phyloP scores from a whole-genome alignment of 2,888 invertebrate genomes.

The Altica lythri region DNA sequence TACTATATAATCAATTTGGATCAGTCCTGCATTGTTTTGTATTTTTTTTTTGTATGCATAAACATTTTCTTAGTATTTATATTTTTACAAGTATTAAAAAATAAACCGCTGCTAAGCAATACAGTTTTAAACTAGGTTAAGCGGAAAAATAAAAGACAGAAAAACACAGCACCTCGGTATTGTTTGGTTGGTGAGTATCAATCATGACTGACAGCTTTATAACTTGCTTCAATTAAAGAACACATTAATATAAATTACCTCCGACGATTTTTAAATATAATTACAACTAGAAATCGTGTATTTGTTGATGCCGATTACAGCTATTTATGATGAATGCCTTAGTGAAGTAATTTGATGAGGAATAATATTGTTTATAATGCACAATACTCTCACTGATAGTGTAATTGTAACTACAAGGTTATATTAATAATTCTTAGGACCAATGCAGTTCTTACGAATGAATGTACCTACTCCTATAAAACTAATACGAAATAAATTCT shows the following conservation, averaged over 20 bases:
- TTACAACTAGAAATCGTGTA: slow-evolving; percentile 46
- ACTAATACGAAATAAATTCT: too few species aligned
- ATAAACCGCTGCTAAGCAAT: too few species aligned
- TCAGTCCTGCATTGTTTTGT: too few species aligned
- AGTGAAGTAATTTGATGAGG: slow-evolving; percentile 34
- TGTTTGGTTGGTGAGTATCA: neutral
- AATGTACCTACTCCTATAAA: too few species aligned
- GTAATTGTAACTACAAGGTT: slow-evolving; percentile 17
- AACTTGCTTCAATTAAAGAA: slow-evolving; percentile 50
- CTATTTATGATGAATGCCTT: slow-evolving; percentile 37
- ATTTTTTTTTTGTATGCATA: too few species aligned
- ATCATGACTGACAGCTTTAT: neutral
- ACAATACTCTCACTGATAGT: slow-evolving; percentile 19
- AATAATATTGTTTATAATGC: slow-evolving; percentile 35
- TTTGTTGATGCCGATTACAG: slow-evolving; percentile 47
- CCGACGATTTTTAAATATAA: slow-evolving; percentile 50
- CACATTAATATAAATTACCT: slow-evolving; percentile 52
- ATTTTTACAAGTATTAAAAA: too few species aligned
- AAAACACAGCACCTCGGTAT: neutral
- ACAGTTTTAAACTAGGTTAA: too few species aligned
- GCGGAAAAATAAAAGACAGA: too few species aligned
- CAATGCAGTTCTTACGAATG: too few species aligned
- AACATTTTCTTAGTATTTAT: too few species aligned
- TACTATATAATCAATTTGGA: too few species aligned
- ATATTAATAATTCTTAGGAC: neutral